Evolutionary conservation across 1,140 invertebrate species (phyloP).

Genomic region (Penaeus vannamei): DNA sequence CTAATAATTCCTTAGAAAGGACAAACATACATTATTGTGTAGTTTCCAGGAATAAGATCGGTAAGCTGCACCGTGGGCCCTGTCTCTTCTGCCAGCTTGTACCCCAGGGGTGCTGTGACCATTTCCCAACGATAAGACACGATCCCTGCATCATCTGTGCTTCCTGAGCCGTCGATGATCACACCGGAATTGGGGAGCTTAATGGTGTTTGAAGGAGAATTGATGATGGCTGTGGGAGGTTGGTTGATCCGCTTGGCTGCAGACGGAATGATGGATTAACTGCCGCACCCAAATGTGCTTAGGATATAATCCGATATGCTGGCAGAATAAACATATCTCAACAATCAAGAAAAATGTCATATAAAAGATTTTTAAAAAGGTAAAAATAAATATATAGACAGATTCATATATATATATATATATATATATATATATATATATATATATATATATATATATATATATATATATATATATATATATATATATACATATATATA

Average conservation of each 20-base stretch:
- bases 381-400: background rate
- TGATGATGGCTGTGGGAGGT: constrained; percentile 88
- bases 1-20: too few relatives aligned
- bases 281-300: background rate
- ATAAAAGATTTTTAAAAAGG: too few relatives aligned
- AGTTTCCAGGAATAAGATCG: constrained; percentile 87
- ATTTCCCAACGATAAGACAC: constrained; percentile 92
- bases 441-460: too few relatives aligned
- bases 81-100: constrained; percentile 83
- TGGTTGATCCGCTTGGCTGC: constrained; percentile 87
- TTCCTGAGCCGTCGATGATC: constrained; percentile 88
- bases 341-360: too few relatives aligned
- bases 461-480: too few relatives aligned
- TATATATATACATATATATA: too few relatives aligned
- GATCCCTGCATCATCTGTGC: constrained; percentile 87
- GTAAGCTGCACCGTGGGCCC: constrained; percentile 86
- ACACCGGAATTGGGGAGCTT: constrained; percentile 91
- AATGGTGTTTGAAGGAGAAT: constrained; percentile 85
- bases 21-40: constrained; percentile 87
- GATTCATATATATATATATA: background rate
- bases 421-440: too few relatives aligned
- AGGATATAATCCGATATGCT: too few relatives aligned
- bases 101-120: constrained; percentile 87
- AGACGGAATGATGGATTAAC: constrained; percentile 67
- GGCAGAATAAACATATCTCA: too few relatives aligned